Conservation (phyloP, 2,797 vertebrate genomes). For the Tokudaia tokunoshimensis region DNA sequence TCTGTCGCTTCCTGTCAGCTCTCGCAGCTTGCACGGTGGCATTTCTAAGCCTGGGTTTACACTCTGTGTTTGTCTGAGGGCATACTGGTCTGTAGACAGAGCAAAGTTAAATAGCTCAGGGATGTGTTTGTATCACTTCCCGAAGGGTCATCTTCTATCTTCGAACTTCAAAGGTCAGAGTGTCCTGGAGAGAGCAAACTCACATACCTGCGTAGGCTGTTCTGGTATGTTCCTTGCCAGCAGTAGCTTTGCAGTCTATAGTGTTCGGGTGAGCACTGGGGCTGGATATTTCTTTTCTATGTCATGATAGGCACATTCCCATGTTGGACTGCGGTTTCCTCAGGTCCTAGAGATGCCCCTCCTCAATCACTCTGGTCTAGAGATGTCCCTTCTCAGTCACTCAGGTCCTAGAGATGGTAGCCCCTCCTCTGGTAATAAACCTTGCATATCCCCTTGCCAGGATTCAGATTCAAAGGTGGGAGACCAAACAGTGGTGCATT, state of each 20-base stretch:
- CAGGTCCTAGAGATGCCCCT: background rate
- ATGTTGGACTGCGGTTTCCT: background rate
- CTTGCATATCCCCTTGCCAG: background rate
- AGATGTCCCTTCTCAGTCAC: background rate
- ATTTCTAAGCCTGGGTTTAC: background rate
- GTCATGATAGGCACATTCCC: background rate
- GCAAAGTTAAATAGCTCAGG: background rate
- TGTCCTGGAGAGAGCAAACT: background rate
- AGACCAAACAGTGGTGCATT: background rate
- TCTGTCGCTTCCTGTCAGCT: background rate
- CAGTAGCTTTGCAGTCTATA: background rate
- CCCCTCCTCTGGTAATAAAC: rapidly evolving
- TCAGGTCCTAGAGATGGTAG: background rate
- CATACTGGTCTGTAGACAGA: background rate
- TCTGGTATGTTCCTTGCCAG: background rate
- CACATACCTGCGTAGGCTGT: background rate
- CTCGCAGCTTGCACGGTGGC: background rate
- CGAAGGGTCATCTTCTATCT: background rate
- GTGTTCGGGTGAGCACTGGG: background rate
- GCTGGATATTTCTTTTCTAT: background rate
- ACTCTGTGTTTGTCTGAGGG: background rate
- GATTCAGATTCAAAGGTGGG: background rate
- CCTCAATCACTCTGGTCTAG: background rate
- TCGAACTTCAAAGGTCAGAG: slow-evolving; percentile 25
- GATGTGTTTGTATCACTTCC: background rate